Base-by-base conservation (phyloP, 1,140 invertebrate genomes). In the Drosophila arizonae region DNA sequence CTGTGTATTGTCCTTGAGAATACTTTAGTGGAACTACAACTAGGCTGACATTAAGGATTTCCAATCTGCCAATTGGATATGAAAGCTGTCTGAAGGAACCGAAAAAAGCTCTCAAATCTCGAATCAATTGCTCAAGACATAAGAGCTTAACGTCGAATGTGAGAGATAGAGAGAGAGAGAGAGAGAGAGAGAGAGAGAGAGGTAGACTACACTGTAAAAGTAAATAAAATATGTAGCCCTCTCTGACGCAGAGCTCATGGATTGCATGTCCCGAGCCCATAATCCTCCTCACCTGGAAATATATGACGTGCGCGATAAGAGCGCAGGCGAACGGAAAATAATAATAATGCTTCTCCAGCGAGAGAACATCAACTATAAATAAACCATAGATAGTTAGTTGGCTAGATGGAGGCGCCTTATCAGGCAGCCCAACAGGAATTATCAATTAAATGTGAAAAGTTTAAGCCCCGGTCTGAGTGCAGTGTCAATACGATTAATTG, bases 381-480 rank as follows among this genome's bases (percentile, higher is more conserved):
- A 81, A 81, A 81, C 52, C 13, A 21, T 17, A 30, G 15, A 36
- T 24, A 52, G 33, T 24, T 15, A 50, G 17, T 36, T 48, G 5
- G 26, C 26, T 62, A 41, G 57, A 24, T 36, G 60, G 55, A 26
- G 17, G 52, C 9, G 15, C 55, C 50, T 81, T 86, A 87, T 87
- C 82, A 56, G 63, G 55, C 45, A 67, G 74, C 65, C 72, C 61
- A 54, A 76, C 82, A 67, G 74, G 82, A 78, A 69, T 87, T 82
- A 88, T 88, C 82, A 87, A 87, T 87, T 88, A 87, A 88, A 77
- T 69, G 82, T 57, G 79, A 70, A 67, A 72, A 56, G 10, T 56
- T 45, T 63, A 65, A 81, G 61, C 45, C 63, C 30, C 52, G 46
- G 33, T 52, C 70, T 60, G 75, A 85, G 74, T 77, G 81, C 77